Evolutionary conservation across 2,888 invertebrate species (phyloP).

Genomic region (Mamestra brassicae): DNA sequence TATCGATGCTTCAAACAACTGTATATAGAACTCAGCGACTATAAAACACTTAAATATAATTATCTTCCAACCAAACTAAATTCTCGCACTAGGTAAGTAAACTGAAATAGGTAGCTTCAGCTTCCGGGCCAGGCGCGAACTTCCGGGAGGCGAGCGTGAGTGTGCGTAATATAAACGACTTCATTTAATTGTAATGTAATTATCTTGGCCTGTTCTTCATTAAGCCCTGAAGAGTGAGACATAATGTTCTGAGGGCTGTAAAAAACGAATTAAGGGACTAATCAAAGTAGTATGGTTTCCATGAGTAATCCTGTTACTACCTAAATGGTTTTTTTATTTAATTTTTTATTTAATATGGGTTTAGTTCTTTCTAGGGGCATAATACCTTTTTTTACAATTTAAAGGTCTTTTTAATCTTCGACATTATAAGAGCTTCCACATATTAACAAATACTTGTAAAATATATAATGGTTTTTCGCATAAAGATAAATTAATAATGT

Average conservation of each 20-base stretch:
- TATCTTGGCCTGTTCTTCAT: slow-evolving; percentile 30
- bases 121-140: slow-evolving; percentile 35
- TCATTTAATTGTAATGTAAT: slow-evolving; percentile 47
- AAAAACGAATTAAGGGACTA: slow-evolving; percentile 13
- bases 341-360: no score
- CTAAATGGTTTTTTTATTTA: no score
- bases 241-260: neutral
- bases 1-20: no score
- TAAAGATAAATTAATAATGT: no score
- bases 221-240: neutral
- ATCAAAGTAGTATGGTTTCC: slow-evolving; percentile 4
- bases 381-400: no score
- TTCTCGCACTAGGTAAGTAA: slow-evolving; percentile 10
- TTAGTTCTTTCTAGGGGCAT: no score
- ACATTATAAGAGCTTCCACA: no score
- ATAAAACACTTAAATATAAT: neutral
- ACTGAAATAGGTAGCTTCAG: slow-evolving; percentile 32
- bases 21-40: neutral
- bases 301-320: no score
- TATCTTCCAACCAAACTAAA: slow-evolving; percentile 4
- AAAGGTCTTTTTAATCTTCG: no score
- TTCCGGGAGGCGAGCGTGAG: slow-evolving; percentile 39
- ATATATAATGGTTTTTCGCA: no score
- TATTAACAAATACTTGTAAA: no score
- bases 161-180: slow-evolving; percentile 42